Conservation (phyloP, 2,113 vertebrate genomes). For the Colossoma macropomum region DNA sequence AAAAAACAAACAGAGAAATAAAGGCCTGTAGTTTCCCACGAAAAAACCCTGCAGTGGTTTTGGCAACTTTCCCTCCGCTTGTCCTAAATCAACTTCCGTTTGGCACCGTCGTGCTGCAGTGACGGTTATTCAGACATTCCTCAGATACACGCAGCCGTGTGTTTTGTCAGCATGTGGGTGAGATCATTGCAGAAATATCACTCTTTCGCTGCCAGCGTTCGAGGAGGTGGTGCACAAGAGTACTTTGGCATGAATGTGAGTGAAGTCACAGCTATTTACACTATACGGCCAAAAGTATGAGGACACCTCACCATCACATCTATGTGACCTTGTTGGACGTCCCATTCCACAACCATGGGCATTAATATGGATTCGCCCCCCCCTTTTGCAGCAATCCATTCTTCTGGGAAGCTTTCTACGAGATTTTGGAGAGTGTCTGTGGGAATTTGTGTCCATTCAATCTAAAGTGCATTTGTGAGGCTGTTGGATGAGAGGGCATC, state of each 20-base stretch:
- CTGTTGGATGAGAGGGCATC: too few relatives aligned
- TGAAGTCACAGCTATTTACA: too few relatives aligned
- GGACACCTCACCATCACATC: too few relatives aligned
- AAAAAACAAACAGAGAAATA: not conserved
- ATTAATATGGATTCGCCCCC: too few relatives aligned
- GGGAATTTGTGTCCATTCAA: too few relatives aligned
- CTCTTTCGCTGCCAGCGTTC: not conserved
- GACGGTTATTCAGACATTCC: slow-evolving; percentile 31
- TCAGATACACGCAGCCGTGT: not conserved
- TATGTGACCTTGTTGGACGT: too few relatives aligned
- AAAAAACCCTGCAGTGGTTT: slow-evolving; percentile 14
- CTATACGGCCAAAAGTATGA: too few relatives aligned
- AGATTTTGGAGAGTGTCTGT: too few relatives aligned
- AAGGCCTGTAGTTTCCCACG: slow-evolving; percentile 35
- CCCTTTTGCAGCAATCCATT: too few relatives aligned
- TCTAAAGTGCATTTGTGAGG: too few relatives aligned
- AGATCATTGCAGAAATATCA: slow-evolving; percentile 27
- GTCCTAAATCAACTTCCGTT: slow-evolving; percentile 50
- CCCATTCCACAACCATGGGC: too few relatives aligned
- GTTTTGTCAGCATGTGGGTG: not conserved
- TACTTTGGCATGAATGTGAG: not conserved
- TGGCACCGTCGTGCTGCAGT: slow-evolving; percentile 21
- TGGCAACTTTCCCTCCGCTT: slow-evolving; percentile 1
- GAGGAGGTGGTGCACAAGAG: not conserved
- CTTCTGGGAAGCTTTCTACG: too few relatives aligned